Evolutionary conservation across 2,113 vertebrate species (phyloP), one percentile per base, ranked within the genome.

Genomic region (Solea solea): DNA sequence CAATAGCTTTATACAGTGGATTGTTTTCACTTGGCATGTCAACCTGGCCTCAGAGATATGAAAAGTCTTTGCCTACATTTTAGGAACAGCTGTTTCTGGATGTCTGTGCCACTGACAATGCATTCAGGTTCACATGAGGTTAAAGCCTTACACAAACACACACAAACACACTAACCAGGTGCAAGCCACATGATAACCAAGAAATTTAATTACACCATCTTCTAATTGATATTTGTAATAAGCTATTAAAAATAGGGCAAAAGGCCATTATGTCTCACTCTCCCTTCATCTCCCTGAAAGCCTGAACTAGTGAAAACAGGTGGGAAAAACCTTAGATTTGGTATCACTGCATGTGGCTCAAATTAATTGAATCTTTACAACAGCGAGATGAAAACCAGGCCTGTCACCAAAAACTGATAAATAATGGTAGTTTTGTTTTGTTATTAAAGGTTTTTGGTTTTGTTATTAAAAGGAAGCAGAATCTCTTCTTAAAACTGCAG

Each of bases 221-320:
- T 61, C 68, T 58, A 73, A 86, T 86, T 88, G 75, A 78, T 74
- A 74, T 44, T 56, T 57, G 21, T 70, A 82, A 76, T 71, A 85
- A 81, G 59, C 50, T 15, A 42, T 50, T 59, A 61, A 76, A 66
- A 11, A 61, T 51, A 59, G 39, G 69, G 68, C 74, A 70, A 85
- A 11, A 55, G 27, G 27, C 64, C 27, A 62, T 72, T 50, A 63
- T 9, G 5, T 80, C 80, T 74, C 45, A 49, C 21, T n/a, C 59
- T 74, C 34, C n/a, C n/a, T 49, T 34, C 13, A 39, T 77, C 57
- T 49, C 52, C 34, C 34, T 2, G 2, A 34, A 34, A 34, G 34
- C 34, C 34, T 34, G 5, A 34, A 34, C 34, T 34, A 34, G 34
- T 4, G 34, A 6, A 34, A 1, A 34, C 34, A 34, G 3, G 34